Evolutionary conservation across 2,888 invertebrate species (phyloP).

Genomic region (Acanthosepion esculentum): DNA sequence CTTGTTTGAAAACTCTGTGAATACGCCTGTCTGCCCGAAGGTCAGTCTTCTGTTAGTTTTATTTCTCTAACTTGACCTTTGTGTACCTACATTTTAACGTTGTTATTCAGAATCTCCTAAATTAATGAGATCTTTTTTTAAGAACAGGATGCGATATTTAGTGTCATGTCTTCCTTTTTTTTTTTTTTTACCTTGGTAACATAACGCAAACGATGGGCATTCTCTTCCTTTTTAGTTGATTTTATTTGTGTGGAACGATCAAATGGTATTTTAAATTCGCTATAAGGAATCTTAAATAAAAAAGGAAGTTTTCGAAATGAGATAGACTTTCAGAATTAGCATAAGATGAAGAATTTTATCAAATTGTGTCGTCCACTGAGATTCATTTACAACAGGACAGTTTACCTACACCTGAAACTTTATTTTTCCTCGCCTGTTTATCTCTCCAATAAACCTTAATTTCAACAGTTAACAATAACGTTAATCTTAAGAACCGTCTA

Average conservation of each 20-base stretch:
- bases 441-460: too few relatives aligned
- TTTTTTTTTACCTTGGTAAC: background rate
- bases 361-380: background rate
- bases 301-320: background rate
- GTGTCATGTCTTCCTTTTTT: background rate
- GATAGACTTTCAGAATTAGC: too few relatives aligned
- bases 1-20: conserved; percentile 20
- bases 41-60: background rate
- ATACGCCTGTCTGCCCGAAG: conserved; percentile 7
- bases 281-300: background rate
- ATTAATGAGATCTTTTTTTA: background rate
- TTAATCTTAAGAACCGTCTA: too few relatives aligned
- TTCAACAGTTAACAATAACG: too few relatives aligned
- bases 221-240: background rate
- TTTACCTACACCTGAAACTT: too few relatives aligned
- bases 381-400: too few relatives aligned
- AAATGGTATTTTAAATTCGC: background rate
- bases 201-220: background rate
- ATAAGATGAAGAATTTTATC: background rate
- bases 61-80: background rate
- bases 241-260: background rate
- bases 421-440: too few relatives aligned
- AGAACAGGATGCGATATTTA: background rate
- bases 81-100: background rate
- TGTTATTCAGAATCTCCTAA: background rate